Conservation (phyloP, 2,888 invertebrate species). For the Eilema sororculum region DNA sequence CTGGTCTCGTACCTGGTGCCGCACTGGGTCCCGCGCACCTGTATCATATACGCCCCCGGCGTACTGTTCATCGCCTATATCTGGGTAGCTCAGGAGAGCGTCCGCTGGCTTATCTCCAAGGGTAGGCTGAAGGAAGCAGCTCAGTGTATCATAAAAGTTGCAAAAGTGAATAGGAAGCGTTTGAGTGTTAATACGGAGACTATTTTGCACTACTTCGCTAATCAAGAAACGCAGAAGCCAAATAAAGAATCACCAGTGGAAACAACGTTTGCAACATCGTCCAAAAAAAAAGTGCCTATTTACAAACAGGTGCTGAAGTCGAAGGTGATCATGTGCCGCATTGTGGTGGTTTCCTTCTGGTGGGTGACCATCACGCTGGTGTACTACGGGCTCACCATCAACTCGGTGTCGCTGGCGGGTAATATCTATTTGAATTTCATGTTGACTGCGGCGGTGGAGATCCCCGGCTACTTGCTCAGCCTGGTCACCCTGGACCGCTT, state of each 20-base stretch:
- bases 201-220: conserved; percentile 4
- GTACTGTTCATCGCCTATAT: conserved; percentile 2
- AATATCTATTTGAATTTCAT: conserved; percentile 1
- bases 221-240: not conserved
- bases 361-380: conserved; percentile 81
- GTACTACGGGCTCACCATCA: conserved; percentile 81
- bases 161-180: conserved; percentile 48
- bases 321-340: conserved; percentile 28
- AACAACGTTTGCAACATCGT: not conserved
- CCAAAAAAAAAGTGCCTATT: not conserved
- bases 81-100: conserved; percentile 2
- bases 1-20: not conserved
- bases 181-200: conserved; percentile 53
- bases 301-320: conserved; percentile 28
- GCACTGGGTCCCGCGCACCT: conserved; percentile 4
- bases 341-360: conserved; percentile 69
- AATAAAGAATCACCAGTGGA: not conserved
- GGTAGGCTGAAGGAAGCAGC: conserved; percentile 10
- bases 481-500: conserved; percentile 34
- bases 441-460: conserved; percentile 2
- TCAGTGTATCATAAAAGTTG: not conserved
- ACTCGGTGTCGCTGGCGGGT: conserved; percentile 12
- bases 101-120: conserved; percentile 14
- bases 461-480: conserved; percentile 16
- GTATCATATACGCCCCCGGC: not conserved